Evolutionary conservation across 2,888 invertebrate genomes (phyloP).

Genomic region (Dicycla oo): DNA sequence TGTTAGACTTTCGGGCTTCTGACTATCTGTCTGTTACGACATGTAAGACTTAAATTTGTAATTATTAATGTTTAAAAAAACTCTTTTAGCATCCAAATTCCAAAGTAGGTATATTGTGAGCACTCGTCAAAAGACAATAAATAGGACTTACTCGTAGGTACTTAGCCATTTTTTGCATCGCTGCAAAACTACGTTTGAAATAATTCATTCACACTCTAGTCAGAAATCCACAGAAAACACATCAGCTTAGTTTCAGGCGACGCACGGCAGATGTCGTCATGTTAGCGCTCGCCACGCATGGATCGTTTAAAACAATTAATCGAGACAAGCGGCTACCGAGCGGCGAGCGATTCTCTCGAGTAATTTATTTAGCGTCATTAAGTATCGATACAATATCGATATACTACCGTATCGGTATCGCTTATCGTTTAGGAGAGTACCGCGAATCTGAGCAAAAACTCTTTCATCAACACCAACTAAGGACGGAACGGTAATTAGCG

Average conservation of each 20-base stretch:
- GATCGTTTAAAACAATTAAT: constrained; percentile 75
- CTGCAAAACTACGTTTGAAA: constrained; percentile 3
- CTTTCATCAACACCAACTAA: constrained; percentile 84
- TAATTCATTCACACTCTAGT: constrained; percentile 24
- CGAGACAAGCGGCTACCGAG: constrained; percentile 51
- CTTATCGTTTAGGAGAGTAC: constrained; percentile 81
- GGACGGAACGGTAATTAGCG: constrained; percentile 81
- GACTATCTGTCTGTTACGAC: not conserved
- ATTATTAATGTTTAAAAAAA: too few species aligned
- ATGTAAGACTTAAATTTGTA: not conserved
- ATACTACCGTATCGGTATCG: constrained; percentile 62
- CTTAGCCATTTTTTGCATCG: too few species aligned
- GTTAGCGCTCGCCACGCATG: constrained; percentile 63
- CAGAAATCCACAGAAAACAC: constrained; percentile 31
- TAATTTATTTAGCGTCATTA: constrained; percentile 82
- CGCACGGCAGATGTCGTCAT: constrained; percentile 63
- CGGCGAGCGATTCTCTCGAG: constrained; percentile 66
- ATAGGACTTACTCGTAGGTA: not conserved
- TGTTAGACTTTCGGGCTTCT: not conserved
- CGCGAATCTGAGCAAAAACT: constrained; percentile 82
- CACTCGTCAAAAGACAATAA: not conserved
- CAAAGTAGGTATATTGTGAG: not conserved
- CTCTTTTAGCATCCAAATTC: too few species aligned
- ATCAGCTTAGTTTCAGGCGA: constrained; percentile 41
- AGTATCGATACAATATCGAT: constrained; percentile 74